These are phyloP conservation scores for Caenorhabditis plicata DNA, from an alignment of 2,888 invertebrate genomes.

Conservation along the genomic window DNA sequence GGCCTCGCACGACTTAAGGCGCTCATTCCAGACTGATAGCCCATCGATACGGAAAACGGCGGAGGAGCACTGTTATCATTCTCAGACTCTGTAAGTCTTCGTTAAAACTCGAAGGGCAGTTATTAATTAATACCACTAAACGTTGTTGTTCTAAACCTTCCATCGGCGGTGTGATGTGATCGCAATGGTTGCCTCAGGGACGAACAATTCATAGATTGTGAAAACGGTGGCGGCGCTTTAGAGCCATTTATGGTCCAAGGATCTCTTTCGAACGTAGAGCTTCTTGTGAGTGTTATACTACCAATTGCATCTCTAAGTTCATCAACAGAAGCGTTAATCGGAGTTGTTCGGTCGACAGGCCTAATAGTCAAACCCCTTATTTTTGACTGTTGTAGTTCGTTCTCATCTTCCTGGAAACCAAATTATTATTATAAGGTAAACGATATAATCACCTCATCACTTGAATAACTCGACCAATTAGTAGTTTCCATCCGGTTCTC, in stretches of 20 bases:
- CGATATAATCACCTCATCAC: conserved; percentile 43
- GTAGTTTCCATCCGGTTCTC: conserved; percentile 27
- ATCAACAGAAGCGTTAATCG: conserved; percentile 49
- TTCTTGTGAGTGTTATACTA: conserved; percentile 52
- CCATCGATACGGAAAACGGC: conserved; percentile 47
- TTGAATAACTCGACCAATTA: conserved; percentile 49
- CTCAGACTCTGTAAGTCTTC: conserved; percentile 23
- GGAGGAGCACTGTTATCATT: conserved; percentile 47
- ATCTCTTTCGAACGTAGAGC: conserved; percentile 61
- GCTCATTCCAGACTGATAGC: conserved; percentile 15
- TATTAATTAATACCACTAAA: conserved; percentile 56
- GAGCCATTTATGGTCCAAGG: conserved; percentile 52
- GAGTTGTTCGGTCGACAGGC: conserved; percentile 31
- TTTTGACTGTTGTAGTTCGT: conserved; percentile 45
- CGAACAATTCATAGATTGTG: conserved; percentile 54
- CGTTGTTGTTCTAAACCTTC: conserved; percentile 51
- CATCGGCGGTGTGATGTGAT: conserved; percentile 61
- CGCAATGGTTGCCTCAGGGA: conserved; percentile 47
- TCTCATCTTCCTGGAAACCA: conserved; percentile 29
- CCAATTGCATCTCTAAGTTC: conserved; percentile 61
- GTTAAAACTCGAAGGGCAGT: too few species aligned
- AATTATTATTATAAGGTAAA: not conserved
- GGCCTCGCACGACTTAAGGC: conserved; percentile 49
- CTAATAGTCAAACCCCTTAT: conserved; percentile 44
- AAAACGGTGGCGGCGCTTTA: conserved; percentile 43